Conservation (phyloP, 2,113 vertebrate genomes). For the Rhabdornis inornatus region DNA sequence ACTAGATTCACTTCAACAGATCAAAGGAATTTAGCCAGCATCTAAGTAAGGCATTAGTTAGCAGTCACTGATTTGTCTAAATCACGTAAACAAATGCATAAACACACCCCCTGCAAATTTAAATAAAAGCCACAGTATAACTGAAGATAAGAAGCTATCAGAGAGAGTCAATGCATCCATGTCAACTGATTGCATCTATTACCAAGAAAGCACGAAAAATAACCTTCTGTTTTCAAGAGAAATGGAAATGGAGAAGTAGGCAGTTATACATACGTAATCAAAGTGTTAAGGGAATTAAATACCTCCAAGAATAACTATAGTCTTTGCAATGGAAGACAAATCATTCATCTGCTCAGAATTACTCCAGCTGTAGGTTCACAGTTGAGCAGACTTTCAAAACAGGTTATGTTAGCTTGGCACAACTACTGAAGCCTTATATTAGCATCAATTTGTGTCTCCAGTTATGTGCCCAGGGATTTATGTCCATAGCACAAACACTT, state of each 20-base stretch:
- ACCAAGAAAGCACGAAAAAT: not conserved
- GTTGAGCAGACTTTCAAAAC: not conserved
- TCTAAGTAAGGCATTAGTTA: not conserved
- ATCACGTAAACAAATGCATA: not conserved
- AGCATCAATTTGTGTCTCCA: conserved; percentile 3
- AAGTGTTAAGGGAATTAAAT: not conserved
- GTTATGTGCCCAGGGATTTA: not conserved
- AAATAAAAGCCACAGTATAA: not conserved
- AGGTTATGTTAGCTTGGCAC: not conserved
- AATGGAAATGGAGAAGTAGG: not conserved
- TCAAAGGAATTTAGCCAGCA: not conserved
- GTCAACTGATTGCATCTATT: not conserved
- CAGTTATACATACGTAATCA: not conserved
- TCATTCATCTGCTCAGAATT: not conserved
- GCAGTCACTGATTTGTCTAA: not conserved
- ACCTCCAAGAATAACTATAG: not conserved
- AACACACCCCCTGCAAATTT: not conserved
- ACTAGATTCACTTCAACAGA: not conserved
- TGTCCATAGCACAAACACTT: not conserved
- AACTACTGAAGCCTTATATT: not conserved
- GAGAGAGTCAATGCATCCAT: not conserved
- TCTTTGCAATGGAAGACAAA: not conserved
- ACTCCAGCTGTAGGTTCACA: not conserved
- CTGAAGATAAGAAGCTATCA: not conserved
- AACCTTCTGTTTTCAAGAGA: not conserved